phyloP scores from a whole-genome alignment of 2,888 invertebrate species.

The Aleiodes leptofemur region DNA sequence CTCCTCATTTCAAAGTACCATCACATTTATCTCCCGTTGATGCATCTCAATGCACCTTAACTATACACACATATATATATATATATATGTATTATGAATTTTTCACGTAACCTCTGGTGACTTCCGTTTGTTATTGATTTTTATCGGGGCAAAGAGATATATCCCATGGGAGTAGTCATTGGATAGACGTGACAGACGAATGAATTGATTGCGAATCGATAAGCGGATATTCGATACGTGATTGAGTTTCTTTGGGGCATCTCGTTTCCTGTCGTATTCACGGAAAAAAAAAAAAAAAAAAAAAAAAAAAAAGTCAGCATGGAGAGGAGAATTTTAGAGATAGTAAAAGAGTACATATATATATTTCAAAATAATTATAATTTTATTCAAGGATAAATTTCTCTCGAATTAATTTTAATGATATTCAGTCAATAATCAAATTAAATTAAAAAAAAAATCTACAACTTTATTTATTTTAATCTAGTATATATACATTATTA shows the following conservation, averaged over 20 bases:
- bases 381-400: too few species aligned
- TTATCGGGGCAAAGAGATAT: not conserved
- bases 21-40: not conserved
- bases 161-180: conserved; percentile 2
- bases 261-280: not conserved
- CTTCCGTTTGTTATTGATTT: conserved; percentile 33
- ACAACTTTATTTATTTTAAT: too few species aligned
- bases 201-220: conserved; percentile 28
- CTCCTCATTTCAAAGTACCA: conserved; percentile 5
- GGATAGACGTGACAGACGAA: conserved; percentile 8
- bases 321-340: too few species aligned
- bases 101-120: conserved; percentile 5
- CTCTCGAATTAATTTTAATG: too few species aligned
- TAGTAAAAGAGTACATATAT: too few species aligned
- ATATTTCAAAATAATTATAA: too few species aligned
- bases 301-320: not conserved
- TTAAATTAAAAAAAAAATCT: too few species aligned
- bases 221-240: conserved; percentile 25
- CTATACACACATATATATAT: too few species aligned
- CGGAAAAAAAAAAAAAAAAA: not conserved
- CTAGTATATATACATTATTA: too few species aligned
- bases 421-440: too few species aligned
- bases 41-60: not conserved
- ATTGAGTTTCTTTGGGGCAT: conserved; percentile 19
- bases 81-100: not conserved